phyloP scores from a whole-genome alignment of 2,113 vertebrate genomes.

The Mionectes macconnelli region DNA sequence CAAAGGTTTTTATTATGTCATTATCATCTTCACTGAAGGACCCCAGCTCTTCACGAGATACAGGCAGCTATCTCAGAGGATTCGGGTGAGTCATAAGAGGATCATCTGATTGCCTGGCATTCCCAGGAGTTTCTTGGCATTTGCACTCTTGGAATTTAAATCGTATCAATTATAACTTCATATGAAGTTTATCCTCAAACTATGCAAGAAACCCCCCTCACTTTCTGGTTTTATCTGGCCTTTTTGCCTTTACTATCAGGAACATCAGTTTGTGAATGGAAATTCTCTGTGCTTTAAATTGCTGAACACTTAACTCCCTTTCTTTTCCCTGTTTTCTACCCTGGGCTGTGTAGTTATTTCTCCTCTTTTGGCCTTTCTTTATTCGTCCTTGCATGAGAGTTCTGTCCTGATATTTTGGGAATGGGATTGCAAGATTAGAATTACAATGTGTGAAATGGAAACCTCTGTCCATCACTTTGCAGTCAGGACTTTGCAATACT shows the following conservation, averaged over 20 bases:
- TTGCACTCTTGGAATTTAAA: neutral
- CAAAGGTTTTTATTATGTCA: neutral
- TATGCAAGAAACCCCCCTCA: fast-evolving
- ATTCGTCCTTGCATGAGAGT: neutral
- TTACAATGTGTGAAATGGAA: conserved; percentile 17
- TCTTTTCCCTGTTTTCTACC: neutral
- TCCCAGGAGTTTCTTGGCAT: neutral
- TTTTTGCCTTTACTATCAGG: neutral
- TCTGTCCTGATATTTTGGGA: neutral
- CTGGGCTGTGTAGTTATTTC: neutral
- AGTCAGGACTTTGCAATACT: neutral
- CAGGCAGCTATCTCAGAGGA: neutral
- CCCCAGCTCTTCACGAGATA: neutral
- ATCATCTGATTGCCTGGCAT: neutral
- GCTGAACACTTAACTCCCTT: neutral
- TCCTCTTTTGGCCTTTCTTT: neutral
- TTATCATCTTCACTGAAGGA: neutral
- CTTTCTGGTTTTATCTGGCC: neutral
- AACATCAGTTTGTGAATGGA: neutral
- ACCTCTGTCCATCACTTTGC: neutral
- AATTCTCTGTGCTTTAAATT: neutral
- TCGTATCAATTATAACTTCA: neutral
- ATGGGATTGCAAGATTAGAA: neutral
- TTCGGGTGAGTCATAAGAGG: neutral
- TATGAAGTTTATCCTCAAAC: neutral